Conservation (phyloP, 2,888 invertebrate genomes). For the Sesia apiformis region DNA sequence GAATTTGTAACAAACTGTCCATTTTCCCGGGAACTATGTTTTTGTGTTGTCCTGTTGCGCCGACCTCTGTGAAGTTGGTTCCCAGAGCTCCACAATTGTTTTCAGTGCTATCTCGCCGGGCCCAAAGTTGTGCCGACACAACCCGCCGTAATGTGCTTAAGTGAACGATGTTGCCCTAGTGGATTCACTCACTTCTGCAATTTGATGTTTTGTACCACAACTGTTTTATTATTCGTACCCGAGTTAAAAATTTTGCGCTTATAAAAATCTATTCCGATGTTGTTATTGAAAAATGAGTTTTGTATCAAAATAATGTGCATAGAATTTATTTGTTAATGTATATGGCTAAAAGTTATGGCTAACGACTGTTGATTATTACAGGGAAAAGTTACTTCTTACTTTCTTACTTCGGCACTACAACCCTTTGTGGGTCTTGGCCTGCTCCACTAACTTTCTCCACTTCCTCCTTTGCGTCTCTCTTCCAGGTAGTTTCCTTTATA, state of each 20-base stretch:
- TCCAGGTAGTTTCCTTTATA: too few relatives aligned
- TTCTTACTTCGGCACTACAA: too few relatives aligned
- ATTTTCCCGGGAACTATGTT: constrained; percentile 33
- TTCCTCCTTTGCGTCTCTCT: too few relatives aligned
- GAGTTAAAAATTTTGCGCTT: background rate
- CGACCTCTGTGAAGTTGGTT: constrained; percentile 38
- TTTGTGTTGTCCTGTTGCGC: constrained; percentile 18
- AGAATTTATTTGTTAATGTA: too few relatives aligned
- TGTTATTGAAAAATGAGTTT: too few relatives aligned
- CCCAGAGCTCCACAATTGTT: constrained; percentile 60
- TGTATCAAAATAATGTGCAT: background rate
- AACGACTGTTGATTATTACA: too few relatives aligned
- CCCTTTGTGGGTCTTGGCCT: too few relatives aligned
- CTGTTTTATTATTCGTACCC: constrained; percentile 18
- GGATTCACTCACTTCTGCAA: constrained; percentile 52
- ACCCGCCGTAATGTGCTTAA: constrained; percentile 61
- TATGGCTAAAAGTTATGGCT: too few relatives aligned
- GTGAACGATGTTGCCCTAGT: constrained; percentile 67
- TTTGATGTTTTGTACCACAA: constrained; percentile 38
- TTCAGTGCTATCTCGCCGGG: constrained; percentile 48
- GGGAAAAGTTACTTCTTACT: too few relatives aligned
- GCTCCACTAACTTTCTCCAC: too few relatives aligned
- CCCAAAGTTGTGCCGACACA: constrained; percentile 45
- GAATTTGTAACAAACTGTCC: constrained; percentile 8
- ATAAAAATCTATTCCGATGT: too few relatives aligned